Conservation (phyloP, 2,888 invertebrate species). For the Pomacea canaliculata region DNA sequence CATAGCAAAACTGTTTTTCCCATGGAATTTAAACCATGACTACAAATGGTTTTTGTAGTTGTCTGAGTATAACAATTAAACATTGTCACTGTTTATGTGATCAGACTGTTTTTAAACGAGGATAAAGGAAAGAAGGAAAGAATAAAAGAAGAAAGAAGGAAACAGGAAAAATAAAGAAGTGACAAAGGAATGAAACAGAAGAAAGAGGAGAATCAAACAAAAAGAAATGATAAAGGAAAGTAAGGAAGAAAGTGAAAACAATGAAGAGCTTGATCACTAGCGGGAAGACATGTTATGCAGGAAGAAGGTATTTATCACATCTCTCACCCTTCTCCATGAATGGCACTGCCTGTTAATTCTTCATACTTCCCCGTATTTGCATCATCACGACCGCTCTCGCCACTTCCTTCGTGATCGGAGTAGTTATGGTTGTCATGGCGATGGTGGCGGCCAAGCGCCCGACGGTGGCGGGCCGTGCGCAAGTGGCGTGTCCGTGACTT, state of each 20-base stretch:
- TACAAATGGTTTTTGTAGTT: too few species aligned
- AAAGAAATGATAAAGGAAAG: neutral
- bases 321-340: slow-evolving; percentile 41
- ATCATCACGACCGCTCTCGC: slow-evolving; percentile 26
- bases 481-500: slow-evolving; percentile 21
- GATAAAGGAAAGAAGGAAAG: neutral
- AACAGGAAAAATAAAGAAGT: too few species aligned
- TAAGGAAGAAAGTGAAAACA: neutral
- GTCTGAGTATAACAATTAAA: too few species aligned
- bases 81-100: too few species aligned
- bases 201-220: neutral
- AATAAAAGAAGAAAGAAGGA: neutral
- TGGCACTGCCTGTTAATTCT: slow-evolving; percentile 41
- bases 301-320: neutral
- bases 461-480: slow-evolving; percentile 16
- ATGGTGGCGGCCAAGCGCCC: slow-evolving; percentile 27
- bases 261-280: too few species aligned
- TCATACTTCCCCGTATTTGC: slow-evolving; percentile 33
- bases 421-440: slow-evolving; percentile 25
- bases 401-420: slow-evolving; percentile 29
- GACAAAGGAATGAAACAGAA: neutral
- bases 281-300: neutral
- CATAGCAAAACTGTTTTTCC: too few species aligned
- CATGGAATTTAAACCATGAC: too few species aligned
- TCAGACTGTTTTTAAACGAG: neutral